Conservation (phyloP, 2,113 vertebrate genomes). For the Formicarius rufipectus region DNA sequence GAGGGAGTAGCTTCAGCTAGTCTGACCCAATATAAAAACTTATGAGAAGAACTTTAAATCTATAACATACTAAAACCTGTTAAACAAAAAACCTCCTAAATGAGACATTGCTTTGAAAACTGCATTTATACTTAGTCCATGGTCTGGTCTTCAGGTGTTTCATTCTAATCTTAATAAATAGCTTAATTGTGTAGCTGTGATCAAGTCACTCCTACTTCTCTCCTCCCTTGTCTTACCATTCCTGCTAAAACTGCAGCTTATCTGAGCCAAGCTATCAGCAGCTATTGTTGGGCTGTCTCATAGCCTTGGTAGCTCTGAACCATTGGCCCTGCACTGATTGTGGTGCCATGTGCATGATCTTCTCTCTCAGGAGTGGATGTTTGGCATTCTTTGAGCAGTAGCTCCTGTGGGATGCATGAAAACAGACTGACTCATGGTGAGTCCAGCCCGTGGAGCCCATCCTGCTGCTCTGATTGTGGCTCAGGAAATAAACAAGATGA, state of each 20-base stretch:
- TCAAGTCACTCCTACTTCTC: not conserved
- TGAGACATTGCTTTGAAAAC: not conserved
- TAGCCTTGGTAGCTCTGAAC: not conserved
- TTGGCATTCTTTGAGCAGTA: constrained; percentile 31
- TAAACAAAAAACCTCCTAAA: not conserved
- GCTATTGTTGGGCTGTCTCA: not conserved
- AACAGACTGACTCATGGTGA: not conserved
- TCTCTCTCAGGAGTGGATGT: not conserved
- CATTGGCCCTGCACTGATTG: not conserved
- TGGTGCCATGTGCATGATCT: not conserved
- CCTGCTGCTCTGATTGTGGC: not conserved
- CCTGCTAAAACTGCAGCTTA: not conserved
- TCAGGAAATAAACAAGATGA: constrained; percentile 48
- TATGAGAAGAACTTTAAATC: not conserved
- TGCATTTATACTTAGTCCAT: not conserved
- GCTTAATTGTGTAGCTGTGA: not conserved
- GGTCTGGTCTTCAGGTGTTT: not conserved
- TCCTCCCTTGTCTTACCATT: not conserved
- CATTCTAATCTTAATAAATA: not conserved
- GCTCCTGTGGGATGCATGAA: not conserved
- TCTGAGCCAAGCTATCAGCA: not conserved
- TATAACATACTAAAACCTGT: not conserved
- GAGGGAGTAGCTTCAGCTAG: not conserved
- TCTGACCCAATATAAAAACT: not conserved
- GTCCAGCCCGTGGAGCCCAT: not conserved